These are phyloP conservation scores for Narcine bancroftii DNA, from an alignment of 2,113 vertebrate genomes.

Conservation along the genomic window DNA sequence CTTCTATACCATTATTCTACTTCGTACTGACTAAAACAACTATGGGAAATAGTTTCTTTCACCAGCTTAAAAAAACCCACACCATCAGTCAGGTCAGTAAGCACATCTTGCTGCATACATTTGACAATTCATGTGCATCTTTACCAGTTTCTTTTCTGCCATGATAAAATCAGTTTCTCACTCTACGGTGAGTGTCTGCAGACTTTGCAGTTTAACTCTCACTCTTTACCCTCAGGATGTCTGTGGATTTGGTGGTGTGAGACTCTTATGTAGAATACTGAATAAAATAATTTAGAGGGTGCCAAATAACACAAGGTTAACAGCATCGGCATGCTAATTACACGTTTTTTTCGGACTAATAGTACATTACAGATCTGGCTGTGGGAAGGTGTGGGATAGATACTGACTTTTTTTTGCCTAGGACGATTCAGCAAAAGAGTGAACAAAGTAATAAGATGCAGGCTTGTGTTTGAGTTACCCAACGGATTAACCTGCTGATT, in stretches of 20 bases:
- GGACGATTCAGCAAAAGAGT: background rate
- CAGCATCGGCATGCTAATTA: too few relatives aligned
- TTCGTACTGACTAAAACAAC: background rate
- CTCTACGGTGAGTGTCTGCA: too few relatives aligned
- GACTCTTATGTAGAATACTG: background rate
- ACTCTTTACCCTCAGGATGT: background rate
- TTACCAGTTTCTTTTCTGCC: background rate
- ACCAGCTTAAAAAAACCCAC: background rate
- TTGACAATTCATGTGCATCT: background rate
- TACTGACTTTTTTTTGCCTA: background rate
- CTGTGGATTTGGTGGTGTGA: background rate
- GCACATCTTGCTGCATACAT: background rate
- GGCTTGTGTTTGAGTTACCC: background rate
- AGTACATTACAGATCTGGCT: background rate
- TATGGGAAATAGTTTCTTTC: background rate
- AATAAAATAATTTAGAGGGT: background rate
- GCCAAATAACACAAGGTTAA: background rate
- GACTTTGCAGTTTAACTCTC: too few relatives aligned
- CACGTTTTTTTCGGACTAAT: background rate
- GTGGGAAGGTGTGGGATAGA: background rate
- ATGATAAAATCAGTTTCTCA: background rate
- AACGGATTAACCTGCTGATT: background rate
- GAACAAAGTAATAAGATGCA: background rate
- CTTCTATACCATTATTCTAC: background rate
- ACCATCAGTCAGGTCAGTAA: background rate